Evolutionary conservation across 1,140 invertebrate genomes (phyloP), one percentile per base, ranked within the genome.

Genomic region (Leptoteleia sp.): DNA sequence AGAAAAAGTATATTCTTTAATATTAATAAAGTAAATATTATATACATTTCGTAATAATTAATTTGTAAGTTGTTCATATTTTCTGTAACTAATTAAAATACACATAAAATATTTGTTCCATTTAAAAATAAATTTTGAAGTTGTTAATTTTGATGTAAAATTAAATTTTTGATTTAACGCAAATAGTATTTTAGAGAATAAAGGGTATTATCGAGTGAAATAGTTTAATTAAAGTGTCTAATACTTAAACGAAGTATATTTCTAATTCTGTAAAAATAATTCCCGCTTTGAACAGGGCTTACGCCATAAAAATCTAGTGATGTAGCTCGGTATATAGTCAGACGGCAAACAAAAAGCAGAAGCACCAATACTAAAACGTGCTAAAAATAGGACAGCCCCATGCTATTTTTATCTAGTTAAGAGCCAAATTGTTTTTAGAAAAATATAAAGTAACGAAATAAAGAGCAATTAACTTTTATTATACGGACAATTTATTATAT

Each of bases 291-390:
- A 4, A 38, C 45, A 42, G 35, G 42, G 45, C 6, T 42, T 29
- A 45, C 15, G 25, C 43, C 37, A 50, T 50, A 50, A 64, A 62
- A 54, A 65, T 54, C 29, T 67, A 67, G 65, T 59, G 54, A 35
- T 59, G 22, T 29, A 57, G 35, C 65, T 70, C 22, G 25, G 15
- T 8, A 13, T 70, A 59, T 57, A 59, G 65, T 70, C 62, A 54
- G 61, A 9, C 47, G 6, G 1, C 13, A 43, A 38, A 52, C 61
- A 52, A 65, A 48, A 50, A 50, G 27, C 31, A 19, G 47, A 62
- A 45, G 17, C 22, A 27, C 31, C 31, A 48, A 37, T 48, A 62
- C 15, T 47, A 38, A 62, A 62, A 47, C 19, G 12, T 48, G 31
- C 33, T 38, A 27, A 62, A 62, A 48, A 16, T 47, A 64, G 29